Percentiles rank a stretch among this genome's conserved stretches.
Evolutionary conservation across 1,140 invertebrate genomes (phyloP).

Genomic region (Callitettix versicolor): DNA sequence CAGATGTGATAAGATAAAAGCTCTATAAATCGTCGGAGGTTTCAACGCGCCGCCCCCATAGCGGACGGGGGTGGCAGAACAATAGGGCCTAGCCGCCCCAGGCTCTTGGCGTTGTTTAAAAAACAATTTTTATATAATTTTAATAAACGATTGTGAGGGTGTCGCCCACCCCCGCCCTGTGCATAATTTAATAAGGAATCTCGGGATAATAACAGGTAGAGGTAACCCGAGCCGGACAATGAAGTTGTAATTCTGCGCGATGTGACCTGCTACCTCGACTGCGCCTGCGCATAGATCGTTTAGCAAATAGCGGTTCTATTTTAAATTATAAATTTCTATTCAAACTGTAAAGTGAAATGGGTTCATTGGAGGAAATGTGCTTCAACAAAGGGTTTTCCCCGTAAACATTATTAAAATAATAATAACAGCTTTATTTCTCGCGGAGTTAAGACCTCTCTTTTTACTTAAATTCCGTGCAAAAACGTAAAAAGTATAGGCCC

Average conservation of each 20-base stretch:
- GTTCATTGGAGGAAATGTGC: too few relatives aligned
- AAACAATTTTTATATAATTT: slow-evolving; percentile 14
- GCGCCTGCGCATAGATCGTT: too few relatives aligned
- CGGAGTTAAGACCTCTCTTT: too few relatives aligned
- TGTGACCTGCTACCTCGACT: too few relatives aligned
- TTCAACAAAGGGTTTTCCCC: too few relatives aligned
- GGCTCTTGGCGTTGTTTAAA: slow-evolving; percentile 11
- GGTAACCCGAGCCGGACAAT: background rate
- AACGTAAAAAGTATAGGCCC: too few relatives aligned
- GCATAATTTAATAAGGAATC: slow-evolving; percentile 12
- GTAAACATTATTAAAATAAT: too few relatives aligned
- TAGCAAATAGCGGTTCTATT: too few relatives aligned
- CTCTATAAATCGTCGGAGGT: slow-evolving; percentile 10
- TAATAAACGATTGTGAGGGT: slow-evolving; percentile 9
- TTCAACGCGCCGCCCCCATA: background rate
- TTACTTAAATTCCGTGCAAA: too few relatives aligned
- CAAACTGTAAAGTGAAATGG: too few relatives aligned
- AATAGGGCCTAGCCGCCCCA: background rate
- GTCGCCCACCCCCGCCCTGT: slow-evolving; percentile 9
- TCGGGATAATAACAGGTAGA: slow-evolving; percentile 3
- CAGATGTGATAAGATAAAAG: slow-evolving; percentile 12
- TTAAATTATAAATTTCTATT: too few relatives aligned
- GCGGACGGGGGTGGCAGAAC: slow-evolving; percentile 8
- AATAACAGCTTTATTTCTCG: too few relatives aligned
- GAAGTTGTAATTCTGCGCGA: slow-evolving; percentile 8